A percentile compares a stretch with the other conserved stretches of the same genome.
phyloP scores from a whole-genome alignment of 2,888 invertebrate species.

The Noctua pronuba region DNA sequence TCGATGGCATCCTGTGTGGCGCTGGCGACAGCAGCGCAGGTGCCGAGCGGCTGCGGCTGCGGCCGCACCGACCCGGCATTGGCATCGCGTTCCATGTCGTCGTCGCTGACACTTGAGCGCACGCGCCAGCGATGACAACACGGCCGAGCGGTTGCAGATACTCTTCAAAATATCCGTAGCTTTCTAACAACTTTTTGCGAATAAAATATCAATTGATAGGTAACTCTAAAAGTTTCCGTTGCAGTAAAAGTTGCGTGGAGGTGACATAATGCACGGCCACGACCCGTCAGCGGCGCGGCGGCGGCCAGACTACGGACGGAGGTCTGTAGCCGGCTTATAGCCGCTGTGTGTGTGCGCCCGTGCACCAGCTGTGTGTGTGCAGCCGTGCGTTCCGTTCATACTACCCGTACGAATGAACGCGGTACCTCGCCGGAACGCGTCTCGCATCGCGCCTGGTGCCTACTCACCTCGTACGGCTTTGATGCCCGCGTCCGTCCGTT shows the following conservation, averaged over 20 bases:
- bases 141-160: not conserved
- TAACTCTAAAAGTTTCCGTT: not conserved
- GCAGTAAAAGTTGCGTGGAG: not conserved
- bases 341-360: conserved; percentile 39
- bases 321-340: conserved; percentile 55
- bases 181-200: not conserved
- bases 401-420: not conserved
- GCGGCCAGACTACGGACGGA: conserved; percentile 26
- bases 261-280: conserved; percentile 8
- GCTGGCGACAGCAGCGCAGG: not conserved
- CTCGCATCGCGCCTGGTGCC: not conserved
- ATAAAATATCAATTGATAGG: not conserved
- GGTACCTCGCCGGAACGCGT: not conserved
- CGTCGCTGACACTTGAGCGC: not conserved
- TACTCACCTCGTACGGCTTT: not conserved
- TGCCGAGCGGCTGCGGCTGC: not conserved
- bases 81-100: not conserved
- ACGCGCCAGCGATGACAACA: not conserved
- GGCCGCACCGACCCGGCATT: not conserved
- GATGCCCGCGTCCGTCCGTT: not conserved
- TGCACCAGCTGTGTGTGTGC: conserved; percentile 6
- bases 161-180: not conserved
- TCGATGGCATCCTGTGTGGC: not conserved
- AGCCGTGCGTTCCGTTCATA: not conserved
- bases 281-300: conserved; percentile 24